phyloP scores from a whole-genome alignment of 2,797 vertebrate species.

The Lepus townsendii region DNA sequence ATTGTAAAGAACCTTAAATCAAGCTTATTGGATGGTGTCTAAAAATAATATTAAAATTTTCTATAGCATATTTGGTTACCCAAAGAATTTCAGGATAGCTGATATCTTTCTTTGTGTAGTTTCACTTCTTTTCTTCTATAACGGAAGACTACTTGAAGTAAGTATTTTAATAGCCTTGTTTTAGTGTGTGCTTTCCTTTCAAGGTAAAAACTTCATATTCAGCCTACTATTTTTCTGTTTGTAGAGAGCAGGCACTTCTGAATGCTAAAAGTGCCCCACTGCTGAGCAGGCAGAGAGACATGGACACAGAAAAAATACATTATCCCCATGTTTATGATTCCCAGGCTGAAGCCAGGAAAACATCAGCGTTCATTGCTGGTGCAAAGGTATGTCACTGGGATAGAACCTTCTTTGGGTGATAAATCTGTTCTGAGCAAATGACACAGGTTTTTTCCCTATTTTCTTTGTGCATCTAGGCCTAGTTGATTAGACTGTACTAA shows the following conservation, averaged over 20 bases:
- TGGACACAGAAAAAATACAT: constrained; percentile 90
- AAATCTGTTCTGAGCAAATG: constrained; percentile 51
- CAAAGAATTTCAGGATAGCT: constrained; percentile 41
- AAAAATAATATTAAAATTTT: constrained; percentile 50
- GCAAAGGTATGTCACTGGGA: constrained; percentile 91
- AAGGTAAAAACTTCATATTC: constrained; percentile 60
- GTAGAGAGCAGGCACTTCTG: constrained; percentile 95
- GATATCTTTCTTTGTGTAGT: neutral
- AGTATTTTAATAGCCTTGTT: constrained; percentile 48
- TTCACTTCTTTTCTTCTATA: constrained; percentile 62
- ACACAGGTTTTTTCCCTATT: constrained; percentile 1
- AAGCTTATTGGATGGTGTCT: constrained; percentile 43
- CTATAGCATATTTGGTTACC: constrained; percentile 11
- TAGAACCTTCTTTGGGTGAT: constrained; percentile 50
- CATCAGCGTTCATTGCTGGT: constrained; percentile 97
- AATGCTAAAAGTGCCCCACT: constrained; percentile 92
- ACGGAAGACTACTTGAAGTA: neutral
- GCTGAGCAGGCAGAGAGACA: constrained; percentile 91
- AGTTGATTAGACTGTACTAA: neutral
- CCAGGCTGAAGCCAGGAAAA: constrained; percentile 94
- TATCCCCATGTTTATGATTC: constrained; percentile 98
- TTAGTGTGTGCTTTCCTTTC: constrained; percentile 39
- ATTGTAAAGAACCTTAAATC: constrained; percentile 63
- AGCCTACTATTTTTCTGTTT: constrained; percentile 75
- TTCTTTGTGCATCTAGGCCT: constrained; percentile 66